Conservation (phyloP, 2,113 vertebrate species). For the Tychaedon coryphoeus region DNA sequence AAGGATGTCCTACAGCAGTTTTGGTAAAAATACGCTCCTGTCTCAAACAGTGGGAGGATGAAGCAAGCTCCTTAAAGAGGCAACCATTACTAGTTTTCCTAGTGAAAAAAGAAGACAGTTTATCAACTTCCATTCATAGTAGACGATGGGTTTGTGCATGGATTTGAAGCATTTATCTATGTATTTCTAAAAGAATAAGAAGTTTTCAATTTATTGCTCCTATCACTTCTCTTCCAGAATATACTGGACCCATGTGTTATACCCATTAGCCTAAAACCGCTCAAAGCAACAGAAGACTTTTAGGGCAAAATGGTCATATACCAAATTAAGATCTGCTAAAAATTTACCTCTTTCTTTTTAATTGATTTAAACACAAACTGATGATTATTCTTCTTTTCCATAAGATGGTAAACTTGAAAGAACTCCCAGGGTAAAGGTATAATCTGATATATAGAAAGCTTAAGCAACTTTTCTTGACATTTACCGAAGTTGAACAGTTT, state of each 20-base stretch:
- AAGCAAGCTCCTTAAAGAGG: constrained; percentile 24
- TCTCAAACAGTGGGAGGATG: background rate
- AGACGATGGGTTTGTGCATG: background rate
- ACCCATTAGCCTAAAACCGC: background rate
- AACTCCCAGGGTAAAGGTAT: background rate
- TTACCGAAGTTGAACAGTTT: background rate
- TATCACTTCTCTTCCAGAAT: background rate
- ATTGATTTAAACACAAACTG: background rate
- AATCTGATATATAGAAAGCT: background rate
- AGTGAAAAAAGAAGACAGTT: background rate
- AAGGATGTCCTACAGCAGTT: background rate
- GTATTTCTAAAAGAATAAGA: constrained; percentile 2
- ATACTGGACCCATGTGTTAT: background rate
- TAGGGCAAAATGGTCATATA: background rate
- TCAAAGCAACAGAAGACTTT: background rate
- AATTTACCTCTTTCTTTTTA: background rate
- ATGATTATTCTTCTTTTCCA: background rate
- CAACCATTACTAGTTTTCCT: background rate
- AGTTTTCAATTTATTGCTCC: background rate
- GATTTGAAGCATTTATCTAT: background rate
- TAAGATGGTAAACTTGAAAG: background rate
- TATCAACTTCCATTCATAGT: background rate
- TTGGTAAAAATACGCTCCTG: constrained; percentile 5
- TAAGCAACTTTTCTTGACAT: background rate
- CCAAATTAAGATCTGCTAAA: background rate